Evolutionary conservation across 2,113 vertebrate genomes (phyloP).

Genomic region (Sardina pilchardus): DNA sequence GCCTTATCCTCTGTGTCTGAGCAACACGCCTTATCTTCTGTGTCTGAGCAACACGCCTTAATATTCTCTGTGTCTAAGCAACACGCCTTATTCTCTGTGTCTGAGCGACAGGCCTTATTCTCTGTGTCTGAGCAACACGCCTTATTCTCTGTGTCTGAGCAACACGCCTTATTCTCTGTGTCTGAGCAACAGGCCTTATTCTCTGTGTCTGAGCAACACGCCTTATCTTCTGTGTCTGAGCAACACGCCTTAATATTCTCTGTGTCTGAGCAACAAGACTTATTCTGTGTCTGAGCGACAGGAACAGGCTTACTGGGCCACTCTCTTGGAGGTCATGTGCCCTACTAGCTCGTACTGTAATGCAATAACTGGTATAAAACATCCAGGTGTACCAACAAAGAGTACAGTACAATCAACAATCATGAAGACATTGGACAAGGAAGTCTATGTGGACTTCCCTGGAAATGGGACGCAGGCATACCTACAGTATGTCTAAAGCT

Average conservation of each 20-base stretch:
- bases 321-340: background rate
- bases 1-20: background rate
- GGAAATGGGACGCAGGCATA: background rate
- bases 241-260: background rate
- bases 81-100: background rate
- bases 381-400: background rate
- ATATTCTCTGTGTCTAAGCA: background rate
- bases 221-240: background rate
- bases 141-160: background rate
- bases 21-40: background rate
- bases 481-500: background rate
- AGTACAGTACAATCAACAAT: background rate
- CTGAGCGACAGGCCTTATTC: background rate
- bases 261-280: too few relatives aligned
- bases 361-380: background rate
- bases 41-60: background rate
- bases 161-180: background rate
- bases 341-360: background rate
- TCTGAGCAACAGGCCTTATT: background rate
- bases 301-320: background rate
- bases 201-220: background rate
- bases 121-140: background rate
- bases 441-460: background rate
- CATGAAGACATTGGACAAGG: background rate
- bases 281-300: too few relatives aligned